Conservation (phyloP, 2,888 invertebrate species). For the Catocala nupta region DNA sequence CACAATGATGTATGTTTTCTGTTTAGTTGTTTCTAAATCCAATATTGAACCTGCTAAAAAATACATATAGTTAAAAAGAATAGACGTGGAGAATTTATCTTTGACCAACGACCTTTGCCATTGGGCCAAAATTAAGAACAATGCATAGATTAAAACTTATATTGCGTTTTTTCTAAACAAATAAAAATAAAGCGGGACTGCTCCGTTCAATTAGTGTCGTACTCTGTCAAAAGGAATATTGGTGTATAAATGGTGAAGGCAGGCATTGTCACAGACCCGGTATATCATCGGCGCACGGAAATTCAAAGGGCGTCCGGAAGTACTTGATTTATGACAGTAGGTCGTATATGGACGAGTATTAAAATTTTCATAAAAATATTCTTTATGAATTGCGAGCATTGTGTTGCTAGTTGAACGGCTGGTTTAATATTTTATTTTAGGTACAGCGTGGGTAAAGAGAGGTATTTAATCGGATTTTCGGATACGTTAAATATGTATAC, state of each 20-base stretch:
- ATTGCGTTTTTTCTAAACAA: slow-evolving; percentile 26
- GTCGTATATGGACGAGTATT: slow-evolving; percentile 77
- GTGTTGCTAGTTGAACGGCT: slow-evolving; percentile 43
- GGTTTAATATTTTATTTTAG: slow-evolving; percentile 38
- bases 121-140: too few relatives aligned
- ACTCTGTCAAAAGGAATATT: slow-evolving; percentile 75
- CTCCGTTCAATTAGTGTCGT: slow-evolving; percentile 73
- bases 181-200: slow-evolving; percentile 38
- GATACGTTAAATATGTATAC: background rate
- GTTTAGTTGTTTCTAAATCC: too few relatives aligned
- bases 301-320: slow-evolving; percentile 82
- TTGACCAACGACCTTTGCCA: too few relatives aligned
- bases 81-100: too few relatives aligned
- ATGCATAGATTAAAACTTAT: background rate
- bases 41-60: too few relatives aligned
- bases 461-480: background rate
- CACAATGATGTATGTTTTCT: too few relatives aligned
- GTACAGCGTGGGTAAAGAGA: background rate
- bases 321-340: slow-evolving; percentile 81
- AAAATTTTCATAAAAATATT: slow-evolving; percentile 83
- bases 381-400: slow-evolving; percentile 65
- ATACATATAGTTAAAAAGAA: too few relatives aligned
- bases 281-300: slow-evolving; percentile 80
- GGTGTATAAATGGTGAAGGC: slow-evolving; percentile 74
- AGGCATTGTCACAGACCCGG: slow-evolving; percentile 79